Base-by-base conservation (phyloP, 1,140 invertebrate genomes). In the Listronotus bonariensis region DNA sequence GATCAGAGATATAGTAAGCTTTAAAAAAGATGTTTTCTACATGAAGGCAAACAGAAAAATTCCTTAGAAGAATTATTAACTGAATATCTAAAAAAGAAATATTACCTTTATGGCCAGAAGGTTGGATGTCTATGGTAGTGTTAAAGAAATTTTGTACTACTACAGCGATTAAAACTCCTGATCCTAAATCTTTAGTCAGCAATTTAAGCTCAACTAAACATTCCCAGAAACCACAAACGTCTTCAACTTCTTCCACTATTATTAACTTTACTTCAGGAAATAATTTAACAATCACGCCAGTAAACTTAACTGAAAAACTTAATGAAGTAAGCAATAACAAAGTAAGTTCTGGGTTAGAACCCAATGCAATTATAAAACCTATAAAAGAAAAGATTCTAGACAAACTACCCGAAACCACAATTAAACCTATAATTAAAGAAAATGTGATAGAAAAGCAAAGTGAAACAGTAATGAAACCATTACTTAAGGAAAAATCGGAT, bases 71-170 rank as follows among this genome's bases (percentile, higher is more conserved):
- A 63, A n/a, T 68, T 73, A 41, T 48, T 77, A 40, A 62, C 49
- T 12, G 62, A 68, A 26, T 79, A 76, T 55, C 54, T 78, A 12
- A 76, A 75, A 65, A 67, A 2, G 65, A 76, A 3, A 68, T 79
- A 12, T 61, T 75, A 38, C 48, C 66, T 7, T 48, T 79, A n/a
- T 79, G 77, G 77, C 77, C 77, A 0, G 76, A 76, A 8, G 76
- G 76, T 9, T 79, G 77, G 77, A 78, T 79, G 72, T 76, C 76
- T 8, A 71, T 76, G 71, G 70, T 62, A 14, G 66, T 72, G 6
- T 57, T 78, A 17, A 71, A 67, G 41, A 78, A 78, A 63, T 64
- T 72, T 43, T 73, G 71, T 57, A 68, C 60, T n/a, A 48, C 26
- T 31, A 57, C 57, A 40, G 60, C 52, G 17, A 48, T 62, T 7